Evolutionary conservation across 35 echinoderm and acorn worm species (phyloP).

Genomic region (Hemicentrotus pulcherrimus): DNA sequence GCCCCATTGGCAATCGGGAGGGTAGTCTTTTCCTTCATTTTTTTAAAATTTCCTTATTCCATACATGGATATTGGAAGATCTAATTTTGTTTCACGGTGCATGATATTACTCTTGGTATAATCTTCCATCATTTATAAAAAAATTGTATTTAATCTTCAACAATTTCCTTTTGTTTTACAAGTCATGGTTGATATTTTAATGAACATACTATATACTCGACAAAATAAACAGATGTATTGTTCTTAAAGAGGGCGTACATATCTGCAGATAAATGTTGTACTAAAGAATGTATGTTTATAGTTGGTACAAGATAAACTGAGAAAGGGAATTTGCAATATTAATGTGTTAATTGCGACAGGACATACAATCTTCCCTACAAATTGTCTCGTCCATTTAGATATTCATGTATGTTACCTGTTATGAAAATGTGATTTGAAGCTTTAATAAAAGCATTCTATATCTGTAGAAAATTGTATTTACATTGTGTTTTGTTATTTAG

Average conservation of each 20-base stretch:
- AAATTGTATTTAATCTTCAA: not conserved
- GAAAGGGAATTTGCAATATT: not conserved
- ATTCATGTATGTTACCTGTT: slow-evolving; percentile 3
- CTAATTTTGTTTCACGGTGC: no score
- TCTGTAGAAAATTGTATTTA: not conserved
- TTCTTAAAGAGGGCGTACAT: not conserved
- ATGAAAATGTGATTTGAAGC: not conserved
- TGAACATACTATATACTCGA: no score
- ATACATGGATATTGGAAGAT: no score
- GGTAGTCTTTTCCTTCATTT: no score
- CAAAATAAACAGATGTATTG: not conserved
- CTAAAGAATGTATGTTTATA: not conserved
- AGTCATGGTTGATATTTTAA: not conserved
- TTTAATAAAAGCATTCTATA: not conserved
- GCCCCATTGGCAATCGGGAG: no score
- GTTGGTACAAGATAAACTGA: not conserved
- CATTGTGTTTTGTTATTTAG: not conserved
- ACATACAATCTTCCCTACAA: not conserved
- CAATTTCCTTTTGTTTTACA: not conserved
- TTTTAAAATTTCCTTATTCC: no score
- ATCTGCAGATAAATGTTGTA: not conserved
- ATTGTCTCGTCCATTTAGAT: slow-evolving; percentile 12
- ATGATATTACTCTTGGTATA: no score
- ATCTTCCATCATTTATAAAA: no score
- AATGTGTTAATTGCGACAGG: not conserved